A percentile compares a stretch with the other conserved stretches of the same genome.
Evolutionary conservation across 2,113 vertebrate genomes (phyloP).

Genomic region (Dipodomys merriami): DNA sequence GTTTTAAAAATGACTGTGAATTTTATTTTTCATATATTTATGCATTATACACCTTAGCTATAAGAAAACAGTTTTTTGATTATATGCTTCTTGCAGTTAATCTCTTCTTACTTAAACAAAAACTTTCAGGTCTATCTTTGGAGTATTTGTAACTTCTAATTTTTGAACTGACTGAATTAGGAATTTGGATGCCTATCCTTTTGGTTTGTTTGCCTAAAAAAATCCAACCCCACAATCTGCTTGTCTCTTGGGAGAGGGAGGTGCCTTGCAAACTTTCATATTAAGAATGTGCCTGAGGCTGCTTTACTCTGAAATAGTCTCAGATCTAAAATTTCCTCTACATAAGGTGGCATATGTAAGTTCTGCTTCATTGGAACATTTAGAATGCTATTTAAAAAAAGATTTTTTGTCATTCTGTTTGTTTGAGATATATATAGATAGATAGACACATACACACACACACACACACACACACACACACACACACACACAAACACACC

Average conservation of each 20-base stretch:
- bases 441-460: too few species aligned
- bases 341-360: conserved; percentile 73
- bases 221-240: conserved; percentile 80
- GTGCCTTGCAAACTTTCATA: conserved; percentile 87
- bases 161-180: conserved; percentile 78
- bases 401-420: conserved; percentile 79
- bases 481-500: conserved; percentile 56
- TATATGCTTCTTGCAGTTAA: conserved; percentile 86
- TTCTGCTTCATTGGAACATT: conserved; percentile 78
- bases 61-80: conserved; percentile 80
- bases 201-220: conserved; percentile 81
- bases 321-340: conserved; percentile 80
- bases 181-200: conserved; percentile 79
- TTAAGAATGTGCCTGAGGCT: conserved; percentile 88
- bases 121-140: conserved; percentile 83
- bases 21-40: conserved; percentile 92
- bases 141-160: conserved; percentile 84
- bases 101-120: conserved; percentile 86
- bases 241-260: conserved; percentile 84
- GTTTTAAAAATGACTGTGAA: conserved; percentile 91
- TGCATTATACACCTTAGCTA: conserved; percentile 87
- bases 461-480: too few species aligned
- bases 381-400: conserved; percentile 74
- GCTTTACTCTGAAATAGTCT: conserved; percentile 83
- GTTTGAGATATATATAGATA: conserved; percentile 18